Evolutionary conservation across 1,140 invertebrate species (phyloP), one percentile per base, ranked within the genome.

Genomic region (Drosophila virilis): DNA sequence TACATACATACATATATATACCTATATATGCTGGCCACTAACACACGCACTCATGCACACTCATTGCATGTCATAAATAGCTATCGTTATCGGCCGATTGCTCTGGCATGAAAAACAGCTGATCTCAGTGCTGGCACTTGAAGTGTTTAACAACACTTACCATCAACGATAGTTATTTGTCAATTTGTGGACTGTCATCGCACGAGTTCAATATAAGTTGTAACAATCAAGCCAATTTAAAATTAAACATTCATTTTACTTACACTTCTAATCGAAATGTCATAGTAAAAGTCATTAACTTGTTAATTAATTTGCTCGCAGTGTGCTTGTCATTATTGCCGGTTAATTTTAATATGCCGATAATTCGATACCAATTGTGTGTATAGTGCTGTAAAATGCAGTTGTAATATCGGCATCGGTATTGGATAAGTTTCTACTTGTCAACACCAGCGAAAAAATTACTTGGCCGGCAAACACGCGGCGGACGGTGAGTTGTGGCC

Each of bases 41-140:
- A 69, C 57, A 75, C 82, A 67, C 45, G 55, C 65, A 74, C 71
- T 75, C 55, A 72, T 68, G 70, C 76, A 81, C 75, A 78, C 70
- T 59, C 15, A 61, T 65, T 62, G 48, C 46, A 61, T 37, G 64
- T 76, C 78, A 69, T 42, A 71, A 68, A 17, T 57, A 51, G 35
- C 50, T 61, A 59, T 66, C 58, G 74, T 35, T 64, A 77, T 74
- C 22, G 75, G 6, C 13, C 28, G 67, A 32, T 52, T 46, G 6
- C 15, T 13, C n/a, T 15, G 15, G 13, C 57, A 15, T 15, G 8
- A 17, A 40, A 48, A 58, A 64, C 72, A 54, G 42, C 67, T 72
- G 74, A 52, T 67, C 57, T 40, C 9, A 45, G 8, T 48, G 33
- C 13, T 8, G 15, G 7, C 59, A 22, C 8, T 43, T 8, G 8